phyloP scores from a whole-genome alignment of 2,888 invertebrate genomes.

The Oscheius sp. region DNA sequence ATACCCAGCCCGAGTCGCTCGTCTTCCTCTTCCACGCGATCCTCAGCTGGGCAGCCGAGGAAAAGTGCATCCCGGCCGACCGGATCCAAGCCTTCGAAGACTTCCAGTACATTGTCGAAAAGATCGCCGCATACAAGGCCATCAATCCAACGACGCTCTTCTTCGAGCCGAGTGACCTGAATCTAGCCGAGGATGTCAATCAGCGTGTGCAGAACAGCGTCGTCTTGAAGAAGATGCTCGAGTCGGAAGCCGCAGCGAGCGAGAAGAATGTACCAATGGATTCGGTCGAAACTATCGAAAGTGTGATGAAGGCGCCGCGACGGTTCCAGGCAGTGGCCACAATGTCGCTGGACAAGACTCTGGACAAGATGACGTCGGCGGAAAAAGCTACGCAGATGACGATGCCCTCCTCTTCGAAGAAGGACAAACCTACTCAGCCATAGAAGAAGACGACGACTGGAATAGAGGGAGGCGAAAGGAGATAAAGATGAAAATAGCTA shows the following conservation, averaged over 20 bases:
- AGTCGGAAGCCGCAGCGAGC: neutral
- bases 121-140: neutral
- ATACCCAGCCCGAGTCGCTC: neutral
- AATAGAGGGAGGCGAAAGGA: no score
- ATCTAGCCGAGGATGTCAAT: neutral
- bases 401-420: no score
- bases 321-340: no score
- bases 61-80: neutral
- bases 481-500: no score
- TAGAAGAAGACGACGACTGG: no score
- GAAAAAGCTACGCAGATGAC: no score
- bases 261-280: no score
- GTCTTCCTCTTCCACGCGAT: neutral
- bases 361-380: no score
- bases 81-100: neutral
- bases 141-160: slow-evolving; percentile 7
- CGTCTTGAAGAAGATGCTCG: neutral
- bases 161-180: neutral
- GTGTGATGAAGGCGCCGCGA: no score
- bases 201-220: neutral
- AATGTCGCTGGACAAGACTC: no score
- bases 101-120: neutral
- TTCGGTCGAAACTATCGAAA: no score
- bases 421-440: no score
- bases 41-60: slow-evolving; percentile 7